phyloP scores from a whole-genome alignment of 2,888 invertebrate genomes.

The Chymomyza procnemis region DNA sequence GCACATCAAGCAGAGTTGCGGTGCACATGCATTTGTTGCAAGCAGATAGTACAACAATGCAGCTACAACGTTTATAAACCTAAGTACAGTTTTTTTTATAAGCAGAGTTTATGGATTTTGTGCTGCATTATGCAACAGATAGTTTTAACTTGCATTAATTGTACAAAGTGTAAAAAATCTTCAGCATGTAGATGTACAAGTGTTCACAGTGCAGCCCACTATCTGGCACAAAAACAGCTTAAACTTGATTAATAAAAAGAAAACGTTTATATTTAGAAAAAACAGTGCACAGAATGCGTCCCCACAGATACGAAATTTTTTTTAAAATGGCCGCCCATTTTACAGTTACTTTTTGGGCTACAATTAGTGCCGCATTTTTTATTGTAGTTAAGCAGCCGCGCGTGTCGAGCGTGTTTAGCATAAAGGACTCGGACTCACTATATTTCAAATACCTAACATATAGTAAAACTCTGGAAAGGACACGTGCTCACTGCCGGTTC shows the following conservation, averaged over 20 bases:
- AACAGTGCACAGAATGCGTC: no score
- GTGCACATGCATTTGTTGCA: background rate
- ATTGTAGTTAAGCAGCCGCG: slow-evolving; percentile 25
- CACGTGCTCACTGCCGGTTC: background rate
- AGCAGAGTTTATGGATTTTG: background rate
- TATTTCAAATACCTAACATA: background rate
- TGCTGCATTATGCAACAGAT: background rate
- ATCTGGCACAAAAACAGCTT: no score
- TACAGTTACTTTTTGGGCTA: slow-evolving; percentile 16
- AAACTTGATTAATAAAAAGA: no score
- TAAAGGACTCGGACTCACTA: slow-evolving; percentile 15
- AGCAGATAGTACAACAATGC: slow-evolving; percentile 2
- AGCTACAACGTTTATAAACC: background rate
- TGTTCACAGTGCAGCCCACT: no score
- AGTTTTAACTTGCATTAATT: background rate
- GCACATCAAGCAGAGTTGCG: slow-evolving; percentile 5
- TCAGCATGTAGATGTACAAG: no score
- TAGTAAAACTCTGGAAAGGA: background rate
- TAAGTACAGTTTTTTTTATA: background rate
- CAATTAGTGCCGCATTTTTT: slow-evolving; percentile 59
- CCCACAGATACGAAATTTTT: background rate
- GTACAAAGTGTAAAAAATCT: no score
- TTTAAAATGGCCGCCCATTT: background rate
- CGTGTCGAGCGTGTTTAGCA: slow-evolving; percentile 40
- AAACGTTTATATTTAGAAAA: no score